A percentile compares a stretch with the other conserved stretches of the same genome.
phyloP scores from a whole-genome alignment of 2,888 invertebrate genomes.

The Ischnura elegans region DNA sequence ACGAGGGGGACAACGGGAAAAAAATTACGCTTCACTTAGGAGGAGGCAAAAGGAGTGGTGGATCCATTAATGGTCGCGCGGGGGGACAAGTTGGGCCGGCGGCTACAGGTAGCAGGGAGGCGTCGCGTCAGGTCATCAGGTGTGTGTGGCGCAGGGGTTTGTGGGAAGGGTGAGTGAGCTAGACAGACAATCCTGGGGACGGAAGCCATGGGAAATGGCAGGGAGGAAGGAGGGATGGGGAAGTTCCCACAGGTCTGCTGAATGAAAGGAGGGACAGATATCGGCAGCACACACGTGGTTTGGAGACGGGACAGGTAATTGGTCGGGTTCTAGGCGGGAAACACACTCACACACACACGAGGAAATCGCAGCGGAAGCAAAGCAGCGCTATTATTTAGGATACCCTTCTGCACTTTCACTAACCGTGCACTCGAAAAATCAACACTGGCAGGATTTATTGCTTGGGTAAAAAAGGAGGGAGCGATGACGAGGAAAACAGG shows the following conservation, averaged over 20 bases:
- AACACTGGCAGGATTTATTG: not conserved
- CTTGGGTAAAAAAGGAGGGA: not conserved
- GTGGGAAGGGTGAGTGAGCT: not conserved
- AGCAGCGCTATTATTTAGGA: constrained; percentile 8
- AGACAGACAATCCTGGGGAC: not conserved
- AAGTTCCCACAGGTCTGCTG: not conserved
- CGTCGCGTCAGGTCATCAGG: not conserved
- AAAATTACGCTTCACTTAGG: not conserved
- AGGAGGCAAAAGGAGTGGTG: not conserved
- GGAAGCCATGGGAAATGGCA: not conserved
- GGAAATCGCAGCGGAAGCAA: constrained; percentile 13
- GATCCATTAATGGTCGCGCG: not conserved
- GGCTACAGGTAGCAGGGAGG: constrained; percentile 23
- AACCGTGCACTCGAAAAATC: not conserved
- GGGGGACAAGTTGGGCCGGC: not conserved
- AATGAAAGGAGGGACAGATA: not conserved
- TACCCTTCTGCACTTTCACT: not conserved
- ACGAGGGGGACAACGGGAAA: not conserved
- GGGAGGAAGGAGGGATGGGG: not conserved
- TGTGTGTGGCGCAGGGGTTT: not conserved
- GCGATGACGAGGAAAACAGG: too few relatives aligned
- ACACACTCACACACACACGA: too few relatives aligned
- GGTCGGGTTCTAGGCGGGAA: not conserved
- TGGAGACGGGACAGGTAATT: not conserved
- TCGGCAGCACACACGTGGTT: not conserved